Base-by-base conservation (phyloP, 2,113 vertebrate genomes). In the Phoxinus phoxinus region DNA sequence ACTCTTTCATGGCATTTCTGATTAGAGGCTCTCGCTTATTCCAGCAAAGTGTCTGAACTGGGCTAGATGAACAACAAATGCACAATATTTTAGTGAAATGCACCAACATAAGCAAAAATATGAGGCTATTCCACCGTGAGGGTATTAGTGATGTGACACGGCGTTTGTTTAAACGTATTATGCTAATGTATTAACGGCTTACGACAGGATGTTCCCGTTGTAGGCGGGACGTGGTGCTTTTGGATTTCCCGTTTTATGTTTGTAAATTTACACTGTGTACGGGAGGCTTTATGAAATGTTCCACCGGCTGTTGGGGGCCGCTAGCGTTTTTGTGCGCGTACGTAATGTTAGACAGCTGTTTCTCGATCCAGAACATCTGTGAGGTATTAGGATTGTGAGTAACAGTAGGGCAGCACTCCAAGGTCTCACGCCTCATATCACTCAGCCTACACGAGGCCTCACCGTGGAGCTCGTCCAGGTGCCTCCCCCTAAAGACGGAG, bases 331-430 rank as follows among this genome's bases (percentile, higher is more conserved):
- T 86, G 75, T 80, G 87, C 32, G 46, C 13, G 67, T 84, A 56
- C 53, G 85, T 85, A 46, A 65, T 75, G 63, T 86, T 87, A 59
- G 37, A 71, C 69, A 61, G 81, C 63, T 82, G 75, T 19, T 75
- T 35, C 71, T 85, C 76, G 19, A 72, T 72, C 46, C 81, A 72
- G 67, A 51, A 83, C 81, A 83, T 83, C 81, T 83, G 81, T 83
- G 81, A 58, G 81, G 67, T 72, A 83, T 83, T 83, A 83, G 51
- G 81, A 81, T 67, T 56, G 32, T 83, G 67, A 83, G 81, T 72
- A 83, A 83, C 81, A 83, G 67, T 58, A 72, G 65, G 81, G 80
- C 80, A 81, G 61, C 27, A 48, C 80, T 81, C 80, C 75, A 78
- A 71, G 65, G 81, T 44, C 86, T 61, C 75, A 84, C 41, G 75